These are phyloP conservation scores for Eurystomus glaucurus DNA, from an alignment of 2,797 vertebrate species.

Conservation along the genomic window DNA sequence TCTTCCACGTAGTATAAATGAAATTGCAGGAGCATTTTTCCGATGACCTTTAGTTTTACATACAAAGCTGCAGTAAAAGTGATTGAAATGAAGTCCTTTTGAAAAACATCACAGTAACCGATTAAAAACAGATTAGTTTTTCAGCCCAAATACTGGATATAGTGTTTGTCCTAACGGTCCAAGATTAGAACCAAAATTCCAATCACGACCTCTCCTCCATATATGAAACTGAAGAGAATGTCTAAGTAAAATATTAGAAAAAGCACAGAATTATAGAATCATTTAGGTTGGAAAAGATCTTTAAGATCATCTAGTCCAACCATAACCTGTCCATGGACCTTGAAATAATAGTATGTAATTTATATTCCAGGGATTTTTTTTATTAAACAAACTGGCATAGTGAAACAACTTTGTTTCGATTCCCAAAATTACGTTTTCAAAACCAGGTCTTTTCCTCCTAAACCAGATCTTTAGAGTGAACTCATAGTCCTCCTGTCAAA, in stretches of 20 bases:
- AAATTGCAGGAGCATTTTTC: background rate
- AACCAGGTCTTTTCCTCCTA: background rate
- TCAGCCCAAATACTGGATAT: constrained; percentile 9
- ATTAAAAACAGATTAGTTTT: constrained; percentile 45
- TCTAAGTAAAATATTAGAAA: background rate
- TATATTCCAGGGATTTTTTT: background rate
- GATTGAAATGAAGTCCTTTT: constrained; percentile 43
- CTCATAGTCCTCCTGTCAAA: background rate
- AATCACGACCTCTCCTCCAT: background rate
- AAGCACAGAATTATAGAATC: background rate
- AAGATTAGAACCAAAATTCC: background rate
- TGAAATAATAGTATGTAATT: background rate
- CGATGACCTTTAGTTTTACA: background rate
- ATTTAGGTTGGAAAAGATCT: too few relatives aligned
- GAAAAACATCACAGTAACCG: constrained; percentile 29
- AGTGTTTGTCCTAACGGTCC: background rate
- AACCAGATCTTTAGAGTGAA: background rate
- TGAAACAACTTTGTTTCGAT: background rate
- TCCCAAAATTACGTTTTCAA: background rate
- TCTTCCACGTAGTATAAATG: background rate
- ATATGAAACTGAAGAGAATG: background rate
- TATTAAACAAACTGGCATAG: background rate
- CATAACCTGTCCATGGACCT: background rate
- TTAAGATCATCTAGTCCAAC: too few relatives aligned
- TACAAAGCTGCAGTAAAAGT: background rate